A percentile compares a stretch with the other conserved stretches of the same genome.
These are phyloP conservation scores for Sesamia inferens DNA, from an alignment of 2,888 invertebrate genomes.

Conservation along the genomic window DNA sequence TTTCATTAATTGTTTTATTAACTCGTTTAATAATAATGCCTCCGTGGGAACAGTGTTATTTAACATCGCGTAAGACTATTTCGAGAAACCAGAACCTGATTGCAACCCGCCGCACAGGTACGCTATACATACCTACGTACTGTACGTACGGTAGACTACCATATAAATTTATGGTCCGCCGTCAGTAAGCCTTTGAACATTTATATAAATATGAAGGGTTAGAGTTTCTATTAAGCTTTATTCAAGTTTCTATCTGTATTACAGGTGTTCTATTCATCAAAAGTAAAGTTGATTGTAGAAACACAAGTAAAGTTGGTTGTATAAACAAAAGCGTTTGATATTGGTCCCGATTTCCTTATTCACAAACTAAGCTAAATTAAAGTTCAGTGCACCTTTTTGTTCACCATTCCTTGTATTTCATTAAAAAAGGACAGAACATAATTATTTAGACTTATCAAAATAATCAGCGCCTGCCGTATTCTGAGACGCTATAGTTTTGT, in stretches of 20 bases:
- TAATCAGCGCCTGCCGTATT: too few relatives aligned
- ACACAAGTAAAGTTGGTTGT: slow-evolving; percentile 1
- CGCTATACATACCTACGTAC: slow-evolving; percentile 17
- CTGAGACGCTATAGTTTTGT: too few relatives aligned
- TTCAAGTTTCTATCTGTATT: not conserved
- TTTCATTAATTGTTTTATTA: slow-evolving; percentile 53
- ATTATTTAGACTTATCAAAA: too few relatives aligned
- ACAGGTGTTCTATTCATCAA: not conserved
- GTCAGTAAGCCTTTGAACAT: slow-evolving; percentile 11
- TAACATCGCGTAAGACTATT: slow-evolving; percentile 62
- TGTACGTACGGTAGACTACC: slow-evolving; percentile 4
- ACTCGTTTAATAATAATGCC: slow-evolving; percentile 47
- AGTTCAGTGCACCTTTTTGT: too few relatives aligned
- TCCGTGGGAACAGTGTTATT: slow-evolving; percentile 63
- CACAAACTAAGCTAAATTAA: too few relatives aligned
- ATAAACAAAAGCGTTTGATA: not conserved
- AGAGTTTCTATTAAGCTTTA: not conserved
- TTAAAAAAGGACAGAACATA: too few relatives aligned
- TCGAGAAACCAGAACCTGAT: slow-evolving; percentile 61
- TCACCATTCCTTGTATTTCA: too few relatives aligned
- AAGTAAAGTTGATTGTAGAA: slow-evolving; percentile 11
- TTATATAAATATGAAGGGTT: not conserved
- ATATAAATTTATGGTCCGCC: slow-evolving; percentile 9
- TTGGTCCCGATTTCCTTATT: not conserved
- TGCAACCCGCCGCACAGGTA: slow-evolving; percentile 45